Evolutionary conservation across 2,797 vertebrate genomes (phyloP).

Genomic region (Mallotus villosus): DNA sequence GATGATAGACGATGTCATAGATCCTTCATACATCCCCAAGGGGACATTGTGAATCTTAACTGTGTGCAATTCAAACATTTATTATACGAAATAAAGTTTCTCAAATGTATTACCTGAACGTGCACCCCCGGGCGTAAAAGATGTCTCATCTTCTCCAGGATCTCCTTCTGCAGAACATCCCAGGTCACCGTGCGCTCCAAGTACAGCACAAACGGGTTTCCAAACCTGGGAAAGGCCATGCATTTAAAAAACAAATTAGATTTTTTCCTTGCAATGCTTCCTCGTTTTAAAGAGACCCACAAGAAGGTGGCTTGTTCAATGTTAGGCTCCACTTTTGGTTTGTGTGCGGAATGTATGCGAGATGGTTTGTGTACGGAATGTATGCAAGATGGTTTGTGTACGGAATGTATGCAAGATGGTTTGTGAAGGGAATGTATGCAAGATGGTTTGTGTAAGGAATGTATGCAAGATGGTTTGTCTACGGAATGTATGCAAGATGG

Average conservation of each 20-base stretch:
- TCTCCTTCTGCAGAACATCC: conserved; percentile 95
- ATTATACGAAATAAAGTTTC: no score
- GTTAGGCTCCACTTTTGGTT: background rate
- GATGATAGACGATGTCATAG: no score
- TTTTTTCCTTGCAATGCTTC: background rate
- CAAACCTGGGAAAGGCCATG: conserved; percentile 77
- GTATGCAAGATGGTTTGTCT: no score
- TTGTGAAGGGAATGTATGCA: background rate
- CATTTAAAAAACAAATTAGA: background rate
- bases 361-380: background rate
- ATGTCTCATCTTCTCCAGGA: conserved; percentile 96
- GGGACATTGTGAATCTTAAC: no score
- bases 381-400: conserved; percentile 48
- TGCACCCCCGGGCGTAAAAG: conserved; percentile 87
- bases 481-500: no score
- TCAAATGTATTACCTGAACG: conserved; percentile 79
- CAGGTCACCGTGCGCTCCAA: conserved; percentile 92
- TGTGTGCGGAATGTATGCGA: background rate
- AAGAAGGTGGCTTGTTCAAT: background rate
- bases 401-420: no score
- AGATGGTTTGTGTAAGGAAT: conserved; percentile 53
- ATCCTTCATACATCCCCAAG: no score
- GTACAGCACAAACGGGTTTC: conserved; percentile 93
- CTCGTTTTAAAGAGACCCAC: no score
- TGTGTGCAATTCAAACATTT: no score